Evolutionary conservation across 2,797 vertebrate genomes (phyloP), one percentile per base, ranked within the genome.

Genomic region (Chelon auratus): DNA sequence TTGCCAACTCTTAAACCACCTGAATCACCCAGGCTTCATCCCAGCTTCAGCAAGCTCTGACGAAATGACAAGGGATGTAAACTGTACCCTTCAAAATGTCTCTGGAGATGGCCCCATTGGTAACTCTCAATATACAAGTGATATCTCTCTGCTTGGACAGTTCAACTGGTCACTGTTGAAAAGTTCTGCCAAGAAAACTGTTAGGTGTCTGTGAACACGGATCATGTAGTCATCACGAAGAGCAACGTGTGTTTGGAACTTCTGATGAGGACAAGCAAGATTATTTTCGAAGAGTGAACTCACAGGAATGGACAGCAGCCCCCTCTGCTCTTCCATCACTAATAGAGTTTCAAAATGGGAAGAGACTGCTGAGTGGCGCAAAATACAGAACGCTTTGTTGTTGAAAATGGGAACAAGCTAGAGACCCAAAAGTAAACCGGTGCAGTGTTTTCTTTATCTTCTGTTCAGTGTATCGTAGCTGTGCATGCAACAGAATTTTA

Each of bases 271-370:
- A 53, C 54, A 36, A 39, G 13, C 9, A 42, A 18, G 22, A 9
- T 26, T 76, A 52, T 18, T 48, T 48, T 33, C 3, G 37, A 39
- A 39, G 37, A 39, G 39, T 40, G 39, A 14, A 30, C 26, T 30
- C 8, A 17, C n/a, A 15, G 26, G 9, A 30, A n/a, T 26, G 15
- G 33, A 69, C 2, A 56, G 20, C 39, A 26, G 24, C 53, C 37
- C 18, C 50, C 56, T 33, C 36, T 24, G 13, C 70, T 54, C 73
- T 51, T 56, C 72, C 43, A 9, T 47, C 9, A 65, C 45, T 57
- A 52, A 59, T 57, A 42, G 30, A 54, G 14, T 37, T 51, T 54
- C 0, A 9, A 81, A 77, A 70, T 69, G 50, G 72, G 70, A 75
- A 67, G 75, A 79, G 53, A 52, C 17, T 77, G 20, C 13, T 24